phyloP scores from a whole-genome alignment of 2,797 vertebrate species.

The Hylomyscus alleni region DNA sequence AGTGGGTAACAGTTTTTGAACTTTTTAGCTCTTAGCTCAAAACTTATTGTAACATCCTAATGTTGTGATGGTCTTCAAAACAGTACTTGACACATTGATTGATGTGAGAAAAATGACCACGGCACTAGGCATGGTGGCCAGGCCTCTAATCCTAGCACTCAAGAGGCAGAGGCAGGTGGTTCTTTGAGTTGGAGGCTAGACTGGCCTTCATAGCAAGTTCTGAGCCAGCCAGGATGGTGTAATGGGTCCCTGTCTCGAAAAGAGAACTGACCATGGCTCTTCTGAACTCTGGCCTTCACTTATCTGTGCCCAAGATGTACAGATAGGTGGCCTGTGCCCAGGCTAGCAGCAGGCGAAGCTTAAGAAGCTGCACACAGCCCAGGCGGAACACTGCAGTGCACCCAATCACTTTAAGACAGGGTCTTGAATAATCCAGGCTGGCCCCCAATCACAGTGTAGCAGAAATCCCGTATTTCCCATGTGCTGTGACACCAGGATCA shows the following conservation, averaged over 20 bases:
- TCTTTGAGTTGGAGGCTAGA: background rate
- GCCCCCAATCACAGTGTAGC: background rate
- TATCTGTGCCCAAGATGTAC: background rate
- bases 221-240: background rate
- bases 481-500: background rate
- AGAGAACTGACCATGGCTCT: conserved; percentile 16
- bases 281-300: background rate
- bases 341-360: background rate
- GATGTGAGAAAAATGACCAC: conserved; percentile 26
- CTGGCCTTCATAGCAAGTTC: background rate
- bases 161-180: background rate
- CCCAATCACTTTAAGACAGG: background rate
- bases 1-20: background rate
- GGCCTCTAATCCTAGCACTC: too few relatives aligned
- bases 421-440: background rate
- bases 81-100: background rate
- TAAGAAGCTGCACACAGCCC: background rate
- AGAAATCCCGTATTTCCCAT: background rate
- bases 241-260: background rate
- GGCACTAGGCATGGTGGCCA: background rate
- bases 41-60: background rate
- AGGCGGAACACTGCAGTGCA: background rate
- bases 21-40: background rate
- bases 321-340: background rate
- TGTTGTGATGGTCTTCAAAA: conserved; percentile 58